phyloP scores from a whole-genome alignment of 2,797 vertebrate species.

The Macropodus opercularis region DNA sequence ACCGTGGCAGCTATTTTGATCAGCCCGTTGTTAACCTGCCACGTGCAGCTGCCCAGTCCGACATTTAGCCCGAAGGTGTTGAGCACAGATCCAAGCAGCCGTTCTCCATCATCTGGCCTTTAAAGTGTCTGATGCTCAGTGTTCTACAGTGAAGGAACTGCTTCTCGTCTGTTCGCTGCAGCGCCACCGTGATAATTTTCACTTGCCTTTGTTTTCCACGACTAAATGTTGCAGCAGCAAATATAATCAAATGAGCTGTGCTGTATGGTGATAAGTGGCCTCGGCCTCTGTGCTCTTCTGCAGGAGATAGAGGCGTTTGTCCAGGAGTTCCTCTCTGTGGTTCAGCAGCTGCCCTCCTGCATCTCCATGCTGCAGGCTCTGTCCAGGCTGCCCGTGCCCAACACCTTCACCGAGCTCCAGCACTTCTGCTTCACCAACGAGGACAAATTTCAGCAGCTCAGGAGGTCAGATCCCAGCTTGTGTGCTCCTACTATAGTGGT shows the following conservation, averaged over 20 bases:
- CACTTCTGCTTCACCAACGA: conserved; percentile 73
- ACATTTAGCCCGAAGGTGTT: background rate
- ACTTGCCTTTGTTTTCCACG: too few relatives aligned
- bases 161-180: too few relatives aligned
- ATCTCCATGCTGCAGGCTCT: conserved; percentile 74
- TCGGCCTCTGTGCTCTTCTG: conserved; percentile 14
- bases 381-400: conserved; percentile 63
- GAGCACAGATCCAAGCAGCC: background rate
- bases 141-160: too few relatives aligned
- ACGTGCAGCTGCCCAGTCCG: background rate
- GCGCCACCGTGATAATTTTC: too few relatives aligned
- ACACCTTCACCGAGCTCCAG: conserved; percentile 48
- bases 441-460: conserved; percentile 70
- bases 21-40: conserved; percentile 14
- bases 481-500: background rate
- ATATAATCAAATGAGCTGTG: background rate
- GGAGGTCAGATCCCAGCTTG: conserved; percentile 66
- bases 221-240: background rate
- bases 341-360: conserved; percentile 73
- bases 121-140: too few relatives aligned
- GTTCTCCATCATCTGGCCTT: background rate
- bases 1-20: background rate
- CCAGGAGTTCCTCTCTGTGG: conserved; percentile 77
- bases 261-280: background rate
- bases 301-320: conserved; percentile 80